Evolutionary conservation across 64 coral and sea anemone species (phyloP).

Genomic region (Montipora cactus): DNA sequence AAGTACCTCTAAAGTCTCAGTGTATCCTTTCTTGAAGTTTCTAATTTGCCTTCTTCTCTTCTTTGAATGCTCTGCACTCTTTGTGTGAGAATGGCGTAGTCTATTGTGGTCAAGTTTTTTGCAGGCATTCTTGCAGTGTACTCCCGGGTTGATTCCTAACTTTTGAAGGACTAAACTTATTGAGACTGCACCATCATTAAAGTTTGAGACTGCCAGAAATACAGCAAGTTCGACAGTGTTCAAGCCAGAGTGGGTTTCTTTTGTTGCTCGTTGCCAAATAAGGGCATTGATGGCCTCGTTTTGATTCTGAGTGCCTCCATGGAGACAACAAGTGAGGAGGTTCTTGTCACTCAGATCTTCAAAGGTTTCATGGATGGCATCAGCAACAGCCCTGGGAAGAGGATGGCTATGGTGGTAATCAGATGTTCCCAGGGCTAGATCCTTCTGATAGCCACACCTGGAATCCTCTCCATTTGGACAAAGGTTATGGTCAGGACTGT

Average conservation of each 20-base stretch:
- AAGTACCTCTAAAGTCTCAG: conserved; percentile 13
- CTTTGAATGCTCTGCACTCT: conserved; percentile 46
- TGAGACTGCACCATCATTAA: conserved; percentile 45
- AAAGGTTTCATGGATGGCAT: conserved; percentile 34
- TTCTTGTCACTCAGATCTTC: conserved; percentile 19
- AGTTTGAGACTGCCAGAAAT: conserved; percentile 54
- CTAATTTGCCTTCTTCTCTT: conserved; percentile 56
- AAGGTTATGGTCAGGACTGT: conserved; percentile 56
- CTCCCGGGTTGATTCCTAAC: conserved; percentile 56
- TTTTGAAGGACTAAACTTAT: conserved; percentile 45
- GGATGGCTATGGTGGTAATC: conserved; percentile 53
- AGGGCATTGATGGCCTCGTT: conserved; percentile 75
- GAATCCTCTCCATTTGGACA: conserved; percentile 55
- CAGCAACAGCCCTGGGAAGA: conserved; percentile 24
- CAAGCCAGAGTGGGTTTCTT: conserved; percentile 61
- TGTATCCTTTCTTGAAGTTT: conserved; percentile 68
- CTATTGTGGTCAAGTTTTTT: conserved; percentile 61
- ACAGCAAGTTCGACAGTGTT: conserved; percentile 57
- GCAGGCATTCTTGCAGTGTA: conserved; percentile 39
- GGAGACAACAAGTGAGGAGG: conserved; percentile 50
- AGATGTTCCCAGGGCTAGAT: conserved; percentile 56
- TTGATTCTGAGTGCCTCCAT: conserved; percentile 72
- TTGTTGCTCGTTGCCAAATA: conserved; percentile 70
- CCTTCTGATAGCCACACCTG: conserved; percentile 69
- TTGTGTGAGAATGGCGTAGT: conserved; percentile 50